phyloP scores from a whole-genome alignment of 1,140 invertebrate genomes.

The Glossosoma conforme region DNA sequence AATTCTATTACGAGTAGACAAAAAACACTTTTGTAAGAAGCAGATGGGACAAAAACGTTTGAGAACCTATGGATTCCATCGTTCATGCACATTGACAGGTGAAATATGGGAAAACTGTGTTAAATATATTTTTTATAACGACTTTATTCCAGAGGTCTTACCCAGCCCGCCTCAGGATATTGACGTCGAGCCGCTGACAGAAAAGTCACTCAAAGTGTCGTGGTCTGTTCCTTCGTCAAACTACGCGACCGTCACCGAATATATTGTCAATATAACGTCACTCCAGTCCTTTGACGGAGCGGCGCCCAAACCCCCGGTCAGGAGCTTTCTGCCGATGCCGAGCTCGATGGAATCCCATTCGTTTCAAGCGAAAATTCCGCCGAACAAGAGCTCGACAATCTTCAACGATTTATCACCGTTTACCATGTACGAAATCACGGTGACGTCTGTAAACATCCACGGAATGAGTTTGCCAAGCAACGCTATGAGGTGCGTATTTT shows the following conservation, averaged over 20 bases:
- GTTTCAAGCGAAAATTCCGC: conserved; percentile 47
- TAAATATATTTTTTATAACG: background rate
- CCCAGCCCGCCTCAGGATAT: conserved; percentile 67
- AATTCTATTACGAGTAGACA: no score
- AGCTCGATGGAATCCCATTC: conserved; percentile 28
- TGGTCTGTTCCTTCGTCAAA: conserved; percentile 63
- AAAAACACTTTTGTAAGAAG: no score
- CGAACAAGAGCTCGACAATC: conserved; percentile 53
- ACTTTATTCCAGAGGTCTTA: conserved; percentile 60
- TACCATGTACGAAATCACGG: conserved; percentile 77
- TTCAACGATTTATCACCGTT: conserved; percentile 60
- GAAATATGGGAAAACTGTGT: background rate
- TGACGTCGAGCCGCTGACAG: conserved; percentile 63
- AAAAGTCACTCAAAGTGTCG: conserved; percentile 62
- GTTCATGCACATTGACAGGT: background rate
- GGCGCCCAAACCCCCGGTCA: no score
- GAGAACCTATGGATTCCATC: no score
- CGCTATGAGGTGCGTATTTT: conserved; percentile 46
- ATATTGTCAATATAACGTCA: conserved; percentile 66
- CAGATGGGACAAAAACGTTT: no score
- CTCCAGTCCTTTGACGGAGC: conserved; percentile 60
- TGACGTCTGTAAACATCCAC: conserved; percentile 65
- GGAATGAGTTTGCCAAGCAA: conserved; percentile 71
- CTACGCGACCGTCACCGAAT: conserved; percentile 59
- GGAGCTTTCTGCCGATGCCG: conserved; percentile 41